Percentiles rank a stretch among this genome's conserved stretches.
These are phyloP conservation scores for Camelus bactrianus DNA, from an alignment of 2,113 vertebrate genomes.

Conservation along the genomic window DNA sequence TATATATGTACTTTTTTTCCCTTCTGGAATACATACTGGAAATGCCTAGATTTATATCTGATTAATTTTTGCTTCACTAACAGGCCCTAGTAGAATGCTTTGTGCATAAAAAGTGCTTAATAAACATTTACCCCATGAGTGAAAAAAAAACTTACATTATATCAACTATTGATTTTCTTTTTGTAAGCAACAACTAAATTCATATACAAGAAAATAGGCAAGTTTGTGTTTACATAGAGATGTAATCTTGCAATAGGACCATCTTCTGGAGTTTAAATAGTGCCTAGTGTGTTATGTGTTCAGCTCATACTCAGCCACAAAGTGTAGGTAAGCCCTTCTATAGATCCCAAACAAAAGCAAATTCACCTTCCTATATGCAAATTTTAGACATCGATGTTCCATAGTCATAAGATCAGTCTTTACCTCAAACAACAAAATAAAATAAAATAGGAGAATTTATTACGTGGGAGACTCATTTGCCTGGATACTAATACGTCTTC, in stretches of 20 bases:
- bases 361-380: neutral
- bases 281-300: neutral
- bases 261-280: neutral
- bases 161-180: neutral
- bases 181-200: slow-evolving; percentile 28
- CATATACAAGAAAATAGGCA: neutral
- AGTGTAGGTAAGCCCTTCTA: neutral
- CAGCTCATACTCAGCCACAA: neutral
- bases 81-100: neutral
- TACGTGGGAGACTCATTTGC: neutral
- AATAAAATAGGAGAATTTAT: neutral
- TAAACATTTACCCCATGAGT: neutral
- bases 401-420: neutral
- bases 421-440: slow-evolving; percentile 15
- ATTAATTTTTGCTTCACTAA: neutral
- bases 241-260: neutral
- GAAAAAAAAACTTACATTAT: neutral
- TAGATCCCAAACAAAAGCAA: slow-evolving; percentile 18
- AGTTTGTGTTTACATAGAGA: neutral
- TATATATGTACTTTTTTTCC: neutral
- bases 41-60: neutral
- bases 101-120: neutral
- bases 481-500: neutral
- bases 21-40: neutral
- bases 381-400: neutral